Evolutionary conservation across 2,888 invertebrate genomes (phyloP).

Genomic region (Mylabris sibirica): DNA sequence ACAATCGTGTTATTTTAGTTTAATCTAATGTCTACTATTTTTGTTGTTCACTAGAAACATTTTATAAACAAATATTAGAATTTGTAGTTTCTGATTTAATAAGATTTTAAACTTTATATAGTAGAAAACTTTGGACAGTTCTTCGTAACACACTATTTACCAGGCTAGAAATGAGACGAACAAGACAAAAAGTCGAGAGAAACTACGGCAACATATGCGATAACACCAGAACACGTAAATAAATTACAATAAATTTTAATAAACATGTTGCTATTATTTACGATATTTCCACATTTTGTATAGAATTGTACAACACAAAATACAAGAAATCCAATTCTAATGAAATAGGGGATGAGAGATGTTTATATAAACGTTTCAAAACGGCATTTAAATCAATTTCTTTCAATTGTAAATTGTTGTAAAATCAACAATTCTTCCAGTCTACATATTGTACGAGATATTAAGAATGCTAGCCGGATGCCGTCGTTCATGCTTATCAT

Average conservation of each 20-base stretch:
- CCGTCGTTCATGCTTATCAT: not conserved
- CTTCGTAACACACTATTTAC: not conserved
- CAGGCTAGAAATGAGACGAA: not conserved
- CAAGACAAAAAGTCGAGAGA: not conserved
- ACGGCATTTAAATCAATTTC: no score
- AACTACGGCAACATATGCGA: constrained; percentile 13
- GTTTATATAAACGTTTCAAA: no score
- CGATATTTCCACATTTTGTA: not conserved
- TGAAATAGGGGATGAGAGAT: no score
- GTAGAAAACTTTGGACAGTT: not conserved
- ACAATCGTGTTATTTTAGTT: not conserved
- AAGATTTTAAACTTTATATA: not conserved
- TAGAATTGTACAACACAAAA: no score
- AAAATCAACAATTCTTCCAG: no score
- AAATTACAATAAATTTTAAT: constrained; percentile 16
- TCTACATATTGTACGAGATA: no score
- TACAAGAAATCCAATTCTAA: no score
- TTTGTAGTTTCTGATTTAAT: not conserved
- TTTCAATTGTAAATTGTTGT: no score
- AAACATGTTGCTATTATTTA: constrained; percentile 10
- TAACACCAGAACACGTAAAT: not conserved
- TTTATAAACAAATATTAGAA: not conserved
- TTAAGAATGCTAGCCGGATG: not conserved
- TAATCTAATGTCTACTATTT: not conserved
- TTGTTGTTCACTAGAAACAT: not conserved